phyloP scores from a whole-genome alignment of 1,140 invertebrate species.

The Neodiprion pinetum region DNA sequence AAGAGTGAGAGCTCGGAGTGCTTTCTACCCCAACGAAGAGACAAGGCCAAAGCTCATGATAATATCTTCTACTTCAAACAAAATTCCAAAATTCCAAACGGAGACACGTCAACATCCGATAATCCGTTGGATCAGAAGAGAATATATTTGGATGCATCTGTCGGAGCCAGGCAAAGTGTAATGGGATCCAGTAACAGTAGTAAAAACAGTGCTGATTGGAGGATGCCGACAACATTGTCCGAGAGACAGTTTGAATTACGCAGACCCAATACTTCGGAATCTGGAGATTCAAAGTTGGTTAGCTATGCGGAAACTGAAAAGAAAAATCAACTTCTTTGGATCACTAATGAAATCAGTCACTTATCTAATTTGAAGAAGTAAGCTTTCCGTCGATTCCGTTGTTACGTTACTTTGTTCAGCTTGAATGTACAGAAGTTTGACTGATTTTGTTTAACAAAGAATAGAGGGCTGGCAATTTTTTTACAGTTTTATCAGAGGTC shows the following conservation, averaged over 20 bases:
- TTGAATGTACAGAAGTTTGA: no score
- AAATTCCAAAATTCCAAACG: slow-evolving; percentile 38
- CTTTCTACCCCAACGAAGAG: slow-evolving; percentile 48
- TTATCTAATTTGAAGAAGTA: slow-evolving; percentile 61
- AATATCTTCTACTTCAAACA: slow-evolving; percentile 43
- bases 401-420: no score
- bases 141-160: slow-evolving; percentile 39
- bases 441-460: slow-evolving; percentile 16
- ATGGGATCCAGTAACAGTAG: slow-evolving; percentile 37
- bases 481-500: slow-evolving; percentile 8
- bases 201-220: slow-evolving; percentile 44
- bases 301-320: slow-evolving; percentile 60
- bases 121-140: slow-evolving; percentile 43
- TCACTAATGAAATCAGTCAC: slow-evolving; percentile 63
- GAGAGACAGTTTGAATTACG: slow-evolving; percentile 47
- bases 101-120: slow-evolving; percentile 40
- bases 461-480: not conserved
- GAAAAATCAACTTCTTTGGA: slow-evolving; percentile 62
- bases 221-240: slow-evolving; percentile 47
- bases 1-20: slow-evolving; percentile 59
- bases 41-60: slow-evolving; percentile 40
- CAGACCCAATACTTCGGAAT: slow-evolving; percentile 44
- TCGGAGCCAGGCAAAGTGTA: slow-evolving; percentile 34
- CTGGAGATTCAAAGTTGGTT: slow-evolving; percentile 48
- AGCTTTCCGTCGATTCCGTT: slow-evolving; percentile 14